A percentile compares a stretch with the other conserved stretches of the same genome.
Evolutionary conservation across 2,113 vertebrate genomes (phyloP).

Genomic region (Uropsilus gracilis): DNA sequence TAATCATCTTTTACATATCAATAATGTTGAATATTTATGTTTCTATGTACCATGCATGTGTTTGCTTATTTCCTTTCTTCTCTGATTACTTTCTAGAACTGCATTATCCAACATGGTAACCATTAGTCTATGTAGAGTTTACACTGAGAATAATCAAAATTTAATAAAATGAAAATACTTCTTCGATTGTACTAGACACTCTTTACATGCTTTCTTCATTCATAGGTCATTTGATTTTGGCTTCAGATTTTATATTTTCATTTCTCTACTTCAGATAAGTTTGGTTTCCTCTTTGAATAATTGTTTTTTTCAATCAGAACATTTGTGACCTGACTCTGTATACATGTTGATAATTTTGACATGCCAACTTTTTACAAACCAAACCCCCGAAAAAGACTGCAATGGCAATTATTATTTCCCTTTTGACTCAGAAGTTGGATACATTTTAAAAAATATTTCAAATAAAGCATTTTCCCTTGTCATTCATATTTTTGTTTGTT

Average conservation of each 20-base stretch:
- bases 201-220: not conserved
- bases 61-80: not conserved
- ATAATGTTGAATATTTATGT: not conserved
- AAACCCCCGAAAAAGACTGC: not conserved
- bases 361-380: not conserved
- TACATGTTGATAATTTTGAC: not conserved
- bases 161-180: not conserved
- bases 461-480: not conserved
- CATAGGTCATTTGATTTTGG: not conserved
- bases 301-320: not conserved
- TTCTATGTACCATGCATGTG: not conserved
- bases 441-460: not conserved
- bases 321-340: not conserved
- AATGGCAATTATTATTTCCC: not conserved
- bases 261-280: not conserved
- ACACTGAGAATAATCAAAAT: slow-evolving; percentile 6
- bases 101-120: not conserved
- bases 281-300: not conserved
- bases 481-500: not conserved
- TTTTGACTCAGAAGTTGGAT: not conserved
- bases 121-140: not conserved
- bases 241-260: not conserved
- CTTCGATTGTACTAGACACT: not conserved
- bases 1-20: not conserved
- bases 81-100: slow-evolving; percentile 5